These are phyloP conservation scores for Drosophila nigrodunni DNA, from an alignment of 1,140 invertebrate genomes.

Conservation along the genomic window DNA sequence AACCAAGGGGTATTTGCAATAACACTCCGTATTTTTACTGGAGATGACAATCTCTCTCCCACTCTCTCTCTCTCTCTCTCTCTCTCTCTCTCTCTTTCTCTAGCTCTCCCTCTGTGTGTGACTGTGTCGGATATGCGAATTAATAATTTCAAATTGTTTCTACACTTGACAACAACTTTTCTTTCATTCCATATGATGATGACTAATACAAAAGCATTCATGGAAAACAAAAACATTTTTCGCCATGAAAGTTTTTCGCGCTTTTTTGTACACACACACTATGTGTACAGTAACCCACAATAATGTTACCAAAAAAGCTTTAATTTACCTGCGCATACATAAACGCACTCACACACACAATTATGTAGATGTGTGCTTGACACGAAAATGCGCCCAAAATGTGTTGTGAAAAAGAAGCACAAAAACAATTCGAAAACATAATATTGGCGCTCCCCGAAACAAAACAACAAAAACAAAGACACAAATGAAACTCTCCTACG, in stretches of 20 bases:
- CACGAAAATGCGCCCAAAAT: constrained; percentile 41
- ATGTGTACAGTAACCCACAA: constrained; percentile 21
- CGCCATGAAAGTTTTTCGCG: constrained; percentile 36
- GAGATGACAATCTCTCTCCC: constrained; percentile 10
- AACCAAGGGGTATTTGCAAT: constrained; percentile 52
- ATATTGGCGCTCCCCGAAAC: constrained; percentile 44
- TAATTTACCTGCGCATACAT: neutral
- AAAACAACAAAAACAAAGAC: constrained; percentile 19
- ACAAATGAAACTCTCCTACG: constrained; percentile 12
- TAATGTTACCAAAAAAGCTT: constrained; percentile 25
- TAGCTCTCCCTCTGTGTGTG: neutral
- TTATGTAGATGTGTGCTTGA: constrained; percentile 2
- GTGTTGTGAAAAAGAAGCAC: constrained; percentile 46
- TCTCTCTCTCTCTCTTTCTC: neutral
- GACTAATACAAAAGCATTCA: constrained; percentile 31
- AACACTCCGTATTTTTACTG: constrained; percentile 10
- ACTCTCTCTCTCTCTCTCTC: neutral
- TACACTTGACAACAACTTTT: constrained; percentile 53
- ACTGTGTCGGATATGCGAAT: constrained; percentile 60
- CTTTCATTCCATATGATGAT: constrained; percentile 23
- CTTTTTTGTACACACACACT: constrained; percentile 5
- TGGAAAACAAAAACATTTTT: constrained; percentile 37
- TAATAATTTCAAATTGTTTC: constrained; percentile 60
- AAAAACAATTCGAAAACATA: constrained; percentile 53
- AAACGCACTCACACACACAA: neutral